Evolutionary conservation across 1,140 invertebrate genomes (phyloP).

Genomic region (Venturia canescens): DNA sequence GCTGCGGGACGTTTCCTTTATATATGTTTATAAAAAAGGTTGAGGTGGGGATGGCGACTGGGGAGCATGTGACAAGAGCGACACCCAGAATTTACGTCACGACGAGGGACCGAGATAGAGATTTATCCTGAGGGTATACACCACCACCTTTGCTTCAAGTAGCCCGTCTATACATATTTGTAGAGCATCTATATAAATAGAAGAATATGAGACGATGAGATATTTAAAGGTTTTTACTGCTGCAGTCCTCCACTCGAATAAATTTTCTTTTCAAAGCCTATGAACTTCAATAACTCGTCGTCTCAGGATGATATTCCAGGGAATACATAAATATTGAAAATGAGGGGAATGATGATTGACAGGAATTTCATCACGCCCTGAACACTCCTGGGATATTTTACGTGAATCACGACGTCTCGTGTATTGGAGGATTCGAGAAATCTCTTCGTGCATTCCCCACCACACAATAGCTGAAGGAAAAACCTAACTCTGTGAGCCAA

Average conservation of each 20-base stretch:
- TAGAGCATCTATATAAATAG: neutral
- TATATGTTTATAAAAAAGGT: neutral
- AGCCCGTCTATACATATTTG: neutral
- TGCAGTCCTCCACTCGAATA: neutral
- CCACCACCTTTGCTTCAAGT: neutral
- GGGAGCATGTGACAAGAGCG: constrained; percentile 31
- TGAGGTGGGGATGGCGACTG: neutral
- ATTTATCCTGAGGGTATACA: constrained; percentile 29
- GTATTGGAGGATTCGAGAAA: neutral
- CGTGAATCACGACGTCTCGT: neutral
- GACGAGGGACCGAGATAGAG: constrained; percentile 16
- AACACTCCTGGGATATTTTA: neutral
- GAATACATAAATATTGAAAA: neutral
- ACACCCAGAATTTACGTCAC: constrained; percentile 34
- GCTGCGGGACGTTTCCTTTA: neutral
- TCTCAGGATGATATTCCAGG: neutral
- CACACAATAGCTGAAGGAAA: no score
- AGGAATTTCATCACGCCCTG: neutral
- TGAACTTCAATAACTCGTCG: constrained; percentile 2
- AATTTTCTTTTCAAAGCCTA: neutral
- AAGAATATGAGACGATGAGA: neutral
- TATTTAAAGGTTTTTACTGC: neutral
- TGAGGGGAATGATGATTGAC: neutral
- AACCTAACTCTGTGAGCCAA: no score
- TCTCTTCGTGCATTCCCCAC: neutral